Conservation (phyloP, 1,140 invertebrate genomes). For the Aphelinus certus region DNA sequence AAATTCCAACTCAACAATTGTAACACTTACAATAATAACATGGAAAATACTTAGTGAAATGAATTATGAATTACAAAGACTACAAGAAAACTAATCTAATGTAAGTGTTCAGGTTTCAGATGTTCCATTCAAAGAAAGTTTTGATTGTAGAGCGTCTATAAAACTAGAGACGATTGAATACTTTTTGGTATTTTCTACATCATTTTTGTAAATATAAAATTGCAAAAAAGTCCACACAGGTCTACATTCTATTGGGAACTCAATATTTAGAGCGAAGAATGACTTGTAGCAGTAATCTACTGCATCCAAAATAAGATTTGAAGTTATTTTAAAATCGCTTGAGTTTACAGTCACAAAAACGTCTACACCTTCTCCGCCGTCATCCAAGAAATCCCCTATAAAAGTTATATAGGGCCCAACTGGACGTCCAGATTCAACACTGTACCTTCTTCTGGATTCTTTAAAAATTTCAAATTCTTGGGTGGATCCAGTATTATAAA, state of each 20-base stretch:
- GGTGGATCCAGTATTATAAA: not conserved
- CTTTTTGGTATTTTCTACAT: not conserved
- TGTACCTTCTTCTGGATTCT: not conserved
- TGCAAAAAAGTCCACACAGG: conserved; percentile 35
- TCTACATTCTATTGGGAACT: conserved; percentile 29
- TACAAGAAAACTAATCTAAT: no score
- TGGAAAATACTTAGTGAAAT: no score
- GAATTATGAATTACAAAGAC: no score
- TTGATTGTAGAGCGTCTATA: not conserved
- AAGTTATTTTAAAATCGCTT: no score
- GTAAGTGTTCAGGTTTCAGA: no score
- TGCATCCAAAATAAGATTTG: conserved; percentile 24
- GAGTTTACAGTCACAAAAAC: no score
- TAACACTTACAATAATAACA: no score
- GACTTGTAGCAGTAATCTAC: conserved; percentile 35
- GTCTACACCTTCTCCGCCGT: no score
- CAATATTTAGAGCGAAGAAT: conserved; percentile 29
- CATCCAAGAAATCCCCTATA: not conserved
- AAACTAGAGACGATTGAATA: conserved; percentile 18
- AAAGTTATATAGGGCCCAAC: not conserved
- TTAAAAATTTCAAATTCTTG: not conserved
- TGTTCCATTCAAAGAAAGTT: no score
- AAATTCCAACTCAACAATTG: no score
- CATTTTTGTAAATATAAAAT: conserved; percentile 11
- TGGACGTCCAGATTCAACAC: no score